Evolutionary conservation across 2,888 invertebrate genomes (phyloP), one percentile per base, ranked within the genome.

Genomic region (Oxystoma pomonae): DNA sequence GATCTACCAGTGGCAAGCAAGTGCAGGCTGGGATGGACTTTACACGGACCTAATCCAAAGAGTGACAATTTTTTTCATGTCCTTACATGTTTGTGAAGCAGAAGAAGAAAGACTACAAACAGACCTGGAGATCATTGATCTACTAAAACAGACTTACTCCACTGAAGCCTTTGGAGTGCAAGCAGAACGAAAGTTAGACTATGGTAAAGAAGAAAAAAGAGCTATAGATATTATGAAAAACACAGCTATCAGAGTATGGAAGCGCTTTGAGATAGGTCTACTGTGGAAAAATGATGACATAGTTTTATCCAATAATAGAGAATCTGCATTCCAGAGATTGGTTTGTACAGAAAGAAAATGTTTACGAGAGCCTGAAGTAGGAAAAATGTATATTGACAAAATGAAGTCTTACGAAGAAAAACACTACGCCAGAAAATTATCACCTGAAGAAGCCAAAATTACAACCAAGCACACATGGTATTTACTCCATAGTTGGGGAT

Each of bases 211-310:
- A 50, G 50, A 50, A 12, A 12, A 50, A 50, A 12, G 50, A 12
- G 50, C 12, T 50, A 12, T 12, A 50, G 50, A 55, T 16, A 55
- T 55, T 55, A 55, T 55, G 55, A 55, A 17, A 9, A 16, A 7
- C 9, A 55, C 55, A n/a, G 55, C 55, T 55, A 58, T 49, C 58
- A 19, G 61, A 55, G 20, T 53, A 55, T 61, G 59, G 21, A 20
- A 61, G 63, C 60, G 16, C 20, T 55, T 3, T 18, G n/a, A n/a
- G n/a, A n/a, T n/a, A n/a, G n/a, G n/a, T n/a, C n/a, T n/a, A n/a
- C n/a, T n/a, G n/a, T n/a, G n/a, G n/a, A n/a, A n/a, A n/a, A n/a
- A n/a, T n/a, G n/a, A n/a, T n/a, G n/a, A n/a, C n/a, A n/a, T n/a
- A n/a, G n/a, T n/a, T n/a, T n/a, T n/a, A n/a, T n/a, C n/a, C n/a